phyloP scores from a whole-genome alignment of 2,113 vertebrate species.

The Platycercus adscitus region DNA sequence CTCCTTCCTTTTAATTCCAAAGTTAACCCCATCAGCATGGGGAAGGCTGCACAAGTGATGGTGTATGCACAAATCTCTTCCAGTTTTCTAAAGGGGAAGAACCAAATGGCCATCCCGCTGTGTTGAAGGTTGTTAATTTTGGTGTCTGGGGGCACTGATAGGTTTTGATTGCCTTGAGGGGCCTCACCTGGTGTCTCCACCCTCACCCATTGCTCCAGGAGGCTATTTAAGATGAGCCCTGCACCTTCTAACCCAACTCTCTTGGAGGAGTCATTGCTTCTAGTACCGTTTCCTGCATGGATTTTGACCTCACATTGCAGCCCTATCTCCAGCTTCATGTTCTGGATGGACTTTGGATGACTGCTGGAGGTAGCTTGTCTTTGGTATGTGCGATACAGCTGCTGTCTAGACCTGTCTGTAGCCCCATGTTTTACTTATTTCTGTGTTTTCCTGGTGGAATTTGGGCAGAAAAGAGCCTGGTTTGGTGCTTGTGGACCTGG shows the following conservation, averaged over 20 bases:
- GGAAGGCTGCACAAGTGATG: not conserved
- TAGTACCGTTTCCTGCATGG: rapidly evolving
- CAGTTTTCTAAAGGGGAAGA: not conserved
- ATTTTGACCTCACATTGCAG: not conserved
- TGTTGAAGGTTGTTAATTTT: not conserved
- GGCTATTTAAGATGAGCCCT: not conserved
- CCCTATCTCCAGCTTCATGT: not conserved
- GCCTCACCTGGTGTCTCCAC: not conserved
- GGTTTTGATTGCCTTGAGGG: not conserved
- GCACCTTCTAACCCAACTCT: rapidly evolving
- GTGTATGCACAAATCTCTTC: not conserved
- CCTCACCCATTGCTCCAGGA: not conserved
- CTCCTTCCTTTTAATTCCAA: not conserved
- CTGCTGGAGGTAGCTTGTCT: not conserved
- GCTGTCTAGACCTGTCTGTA: not conserved
- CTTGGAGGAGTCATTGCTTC: rapidly evolving
- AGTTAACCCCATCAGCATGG: not conserved
- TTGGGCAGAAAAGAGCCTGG: rapidly evolving
- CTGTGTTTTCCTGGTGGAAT: not conserved
- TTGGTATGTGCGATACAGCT: not conserved
- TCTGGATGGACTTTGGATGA: not conserved
- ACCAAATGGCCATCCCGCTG: not conserved
- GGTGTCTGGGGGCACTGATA: not conserved
- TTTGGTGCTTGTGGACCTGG: not conserved
- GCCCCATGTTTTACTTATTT: rapidly evolving